Conservation (phyloP, 2,888 invertebrate species). For the Trichacis sp. region DNA sequence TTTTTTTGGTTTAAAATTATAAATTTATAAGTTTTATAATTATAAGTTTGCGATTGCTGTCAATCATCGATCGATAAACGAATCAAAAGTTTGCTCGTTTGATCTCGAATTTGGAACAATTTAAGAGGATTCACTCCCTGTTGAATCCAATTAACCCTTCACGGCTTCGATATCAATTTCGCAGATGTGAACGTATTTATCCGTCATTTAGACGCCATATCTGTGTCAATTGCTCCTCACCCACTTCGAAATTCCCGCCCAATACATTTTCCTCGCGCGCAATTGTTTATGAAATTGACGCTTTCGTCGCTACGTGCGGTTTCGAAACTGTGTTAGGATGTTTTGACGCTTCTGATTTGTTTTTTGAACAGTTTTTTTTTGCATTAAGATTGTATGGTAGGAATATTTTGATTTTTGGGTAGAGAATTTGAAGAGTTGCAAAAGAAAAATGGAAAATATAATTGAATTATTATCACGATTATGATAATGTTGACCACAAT, state of each 20-base stretch:
- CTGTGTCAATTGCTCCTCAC: conserved; percentile 16
- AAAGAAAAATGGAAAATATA: too few species aligned
- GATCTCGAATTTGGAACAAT: conserved; percentile 29
- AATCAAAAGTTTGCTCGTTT: conserved; percentile 20
- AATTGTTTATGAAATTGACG: neutral
- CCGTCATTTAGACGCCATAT: conserved; percentile 18
- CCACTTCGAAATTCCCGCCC: conserved; percentile 4
- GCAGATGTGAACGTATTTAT: conserved; percentile 12
- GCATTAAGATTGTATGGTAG: too few species aligned
- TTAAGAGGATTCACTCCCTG: conserved; percentile 26
- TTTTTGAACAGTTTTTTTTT: too few species aligned
- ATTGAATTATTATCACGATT: too few species aligned
- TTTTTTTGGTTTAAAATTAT: too few species aligned
- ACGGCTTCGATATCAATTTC: conserved; percentile 27
- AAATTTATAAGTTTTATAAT: too few species aligned
- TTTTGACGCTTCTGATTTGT: too few species aligned
- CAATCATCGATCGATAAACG: conserved; percentile 8
- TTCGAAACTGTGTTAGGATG: too few species aligned
- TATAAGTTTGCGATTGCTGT: too few species aligned
- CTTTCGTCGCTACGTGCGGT: neutral
- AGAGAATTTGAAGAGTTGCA: too few species aligned
- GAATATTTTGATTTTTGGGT: too few species aligned
- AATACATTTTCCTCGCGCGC: neutral
- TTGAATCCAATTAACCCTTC: conserved; percentile 41
- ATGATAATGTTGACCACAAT: too few species aligned